A percentile compares a stretch with the other conserved stretches of the same genome.
phyloP scores from a whole-genome alignment of 2,113 vertebrate species.

The Hippocampus mohnikei region DNA sequence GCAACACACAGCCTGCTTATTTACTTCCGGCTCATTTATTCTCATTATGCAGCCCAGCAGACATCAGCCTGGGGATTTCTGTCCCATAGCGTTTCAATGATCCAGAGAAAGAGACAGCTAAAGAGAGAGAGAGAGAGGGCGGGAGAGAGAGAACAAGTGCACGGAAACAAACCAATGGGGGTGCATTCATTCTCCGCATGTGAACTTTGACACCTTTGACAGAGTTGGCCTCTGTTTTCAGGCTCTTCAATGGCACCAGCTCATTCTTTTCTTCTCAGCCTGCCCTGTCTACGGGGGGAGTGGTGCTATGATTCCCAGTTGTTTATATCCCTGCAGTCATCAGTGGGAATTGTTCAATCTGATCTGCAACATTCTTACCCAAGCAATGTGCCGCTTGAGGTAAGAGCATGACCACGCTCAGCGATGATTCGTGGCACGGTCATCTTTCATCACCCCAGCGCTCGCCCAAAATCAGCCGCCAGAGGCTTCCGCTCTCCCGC shows the following conservation, averaged over 20 bases:
- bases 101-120: conserved; percentile 30
- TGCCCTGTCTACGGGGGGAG: conserved; percentile 30
- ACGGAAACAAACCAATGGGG: conserved; percentile 40
- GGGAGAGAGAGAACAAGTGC: conserved; percentile 12
- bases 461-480: too few relatives aligned
- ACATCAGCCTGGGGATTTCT: conserved; percentile 71
- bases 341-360: conserved; percentile 7
- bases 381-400: conserved; percentile 14
- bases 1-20: conserved; percentile 70
- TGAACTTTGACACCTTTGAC: conserved; percentile 75
- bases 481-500: too few relatives aligned
- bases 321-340: conserved; percentile 26
- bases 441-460: too few relatives aligned
- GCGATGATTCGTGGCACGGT: background rate
- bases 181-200: conserved; percentile 61
- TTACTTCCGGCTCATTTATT: conserved; percentile 81
- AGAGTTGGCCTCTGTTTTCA: conserved; percentile 70
- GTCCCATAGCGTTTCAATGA: conserved; percentile 61
- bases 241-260: conserved; percentile 53
- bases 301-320: conserved; percentile 18
- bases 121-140: conserved; percentile 11
- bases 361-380: conserved; percentile 20
- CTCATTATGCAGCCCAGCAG: conserved; percentile 73
- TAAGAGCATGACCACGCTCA: background rate
- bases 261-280: conserved; percentile 48